Evolutionary conservation across 2,888 invertebrate genomes (phyloP).

Genomic region (Oligia fasciuncula): DNA sequence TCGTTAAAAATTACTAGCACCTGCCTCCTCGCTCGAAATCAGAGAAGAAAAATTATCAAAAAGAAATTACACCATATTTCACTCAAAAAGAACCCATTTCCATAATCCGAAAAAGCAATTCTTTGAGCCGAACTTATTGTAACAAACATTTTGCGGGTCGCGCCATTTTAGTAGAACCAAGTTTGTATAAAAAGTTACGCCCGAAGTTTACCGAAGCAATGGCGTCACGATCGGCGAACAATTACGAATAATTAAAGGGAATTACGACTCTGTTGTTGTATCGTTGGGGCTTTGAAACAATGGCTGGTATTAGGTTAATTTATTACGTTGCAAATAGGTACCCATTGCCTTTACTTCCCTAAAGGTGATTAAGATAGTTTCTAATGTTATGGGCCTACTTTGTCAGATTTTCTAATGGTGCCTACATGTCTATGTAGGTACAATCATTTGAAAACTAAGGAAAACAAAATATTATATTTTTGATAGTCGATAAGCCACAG

Average conservation of each 20-base stretch:
- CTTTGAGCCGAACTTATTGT: constrained; percentile 51
- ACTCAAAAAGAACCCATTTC: constrained; percentile 38
- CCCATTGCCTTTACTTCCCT: neutral
- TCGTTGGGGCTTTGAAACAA: constrained; percentile 31
- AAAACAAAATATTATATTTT: no score
- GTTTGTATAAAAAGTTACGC: constrained; percentile 60
- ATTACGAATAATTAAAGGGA: constrained; percentile 63
- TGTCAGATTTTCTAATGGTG: neutral
- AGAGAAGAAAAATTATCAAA: constrained; percentile 38
- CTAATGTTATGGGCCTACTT: neutral
- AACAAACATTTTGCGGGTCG: constrained; percentile 48
- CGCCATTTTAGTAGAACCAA: constrained; percentile 50
- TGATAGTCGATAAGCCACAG: no score
- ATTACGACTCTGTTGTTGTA: constrained; percentile 31
- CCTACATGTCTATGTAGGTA: no score
- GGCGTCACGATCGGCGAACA: constrained; percentile 49
- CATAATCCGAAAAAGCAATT: constrained; percentile 59
- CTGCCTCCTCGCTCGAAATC: constrained; percentile 31
- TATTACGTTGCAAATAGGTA: constrained; percentile 12
- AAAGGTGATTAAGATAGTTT: neutral
- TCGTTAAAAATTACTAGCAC: constrained; percentile 41
- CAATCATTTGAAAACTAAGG: no score
- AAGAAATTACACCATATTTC: constrained; percentile 47
- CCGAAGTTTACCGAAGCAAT: constrained; percentile 31
- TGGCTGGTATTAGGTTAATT: constrained; percentile 20